Percentiles rank a stretch among this genome's conserved stretches.
Evolutionary conservation across 2,113 vertebrate species (phyloP).

Genomic region (Seriola quinqueradiata): DNA sequence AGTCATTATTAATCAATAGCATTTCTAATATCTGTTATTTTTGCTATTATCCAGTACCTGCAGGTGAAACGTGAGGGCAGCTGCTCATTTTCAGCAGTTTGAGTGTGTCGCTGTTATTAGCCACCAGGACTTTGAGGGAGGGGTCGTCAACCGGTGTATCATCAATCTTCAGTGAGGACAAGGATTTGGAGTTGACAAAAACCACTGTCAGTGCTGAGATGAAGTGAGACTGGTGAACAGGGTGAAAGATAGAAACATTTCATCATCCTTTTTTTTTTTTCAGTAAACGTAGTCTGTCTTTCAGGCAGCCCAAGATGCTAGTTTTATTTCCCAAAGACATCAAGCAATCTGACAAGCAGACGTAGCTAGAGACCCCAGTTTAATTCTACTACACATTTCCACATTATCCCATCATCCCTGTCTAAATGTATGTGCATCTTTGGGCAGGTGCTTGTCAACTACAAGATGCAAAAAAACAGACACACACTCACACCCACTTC

Average conservation of each 20-base stretch:
- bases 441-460: background rate
- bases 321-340: constrained; percentile 10
- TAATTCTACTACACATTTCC: background rate
- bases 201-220: constrained; percentile 97
- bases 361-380: too few relatives aligned
- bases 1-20: constrained; percentile 6
- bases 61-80: constrained; percentile 86
- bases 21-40: background rate
- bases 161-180: constrained; percentile 96
- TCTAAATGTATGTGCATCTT: background rate
- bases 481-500: background rate
- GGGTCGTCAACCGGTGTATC: constrained; percentile 97
- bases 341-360: background rate
- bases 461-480: background rate
- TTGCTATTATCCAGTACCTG: constrained; percentile 68
- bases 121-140: constrained; percentile 95
- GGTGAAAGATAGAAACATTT: constrained; percentile 7
- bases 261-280: background rate
- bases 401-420: background rate
- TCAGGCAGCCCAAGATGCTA: too few relatives aligned
- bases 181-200: constrained; percentile 97
- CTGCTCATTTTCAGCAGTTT: constrained; percentile 98
- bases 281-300: background rate
- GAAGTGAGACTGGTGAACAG: constrained; percentile 80
- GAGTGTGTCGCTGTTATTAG: constrained; percentile 96